Conservation (phyloP, 37 sponge, comb jelly and placozoan genomes). For the Beroe forskalii region DNA sequence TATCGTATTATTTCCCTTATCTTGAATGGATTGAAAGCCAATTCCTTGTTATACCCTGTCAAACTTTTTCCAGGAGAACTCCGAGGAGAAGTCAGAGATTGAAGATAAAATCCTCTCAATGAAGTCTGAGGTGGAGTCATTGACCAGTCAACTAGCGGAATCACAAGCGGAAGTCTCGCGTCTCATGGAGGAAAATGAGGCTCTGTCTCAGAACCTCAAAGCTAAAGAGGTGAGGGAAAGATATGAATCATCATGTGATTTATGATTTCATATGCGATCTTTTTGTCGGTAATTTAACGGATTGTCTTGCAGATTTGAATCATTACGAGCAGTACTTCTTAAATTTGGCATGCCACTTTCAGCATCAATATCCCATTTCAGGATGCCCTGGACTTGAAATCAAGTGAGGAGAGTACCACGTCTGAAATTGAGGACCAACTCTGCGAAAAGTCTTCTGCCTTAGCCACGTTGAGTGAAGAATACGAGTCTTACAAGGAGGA, state of each 20-base stretch:
- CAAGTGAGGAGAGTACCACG: no score
- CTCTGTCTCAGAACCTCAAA: not conserved
- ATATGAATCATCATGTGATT: not conserved
- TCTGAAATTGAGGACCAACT: no score
- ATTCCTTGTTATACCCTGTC: no score
- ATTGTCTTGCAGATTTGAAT: no score
- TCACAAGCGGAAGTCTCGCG: not conserved
- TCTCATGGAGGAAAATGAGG: not conserved
- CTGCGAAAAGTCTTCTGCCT: not conserved
- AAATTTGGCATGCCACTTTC: no score
- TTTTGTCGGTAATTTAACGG: no score
- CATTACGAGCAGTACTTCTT: no score
- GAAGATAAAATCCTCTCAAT: not conserved
- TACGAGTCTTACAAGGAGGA: not conserved
- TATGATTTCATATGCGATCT: no score
- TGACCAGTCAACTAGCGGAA: not conserved
- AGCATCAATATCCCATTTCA: not conserved
- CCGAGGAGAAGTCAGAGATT: not conserved
- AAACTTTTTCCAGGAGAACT: not conserved
- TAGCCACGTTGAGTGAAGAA: not conserved
- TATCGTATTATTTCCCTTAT: no score
- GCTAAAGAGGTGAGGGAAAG: not conserved
- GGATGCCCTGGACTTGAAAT: conserved; percentile 1
- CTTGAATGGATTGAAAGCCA: no score
- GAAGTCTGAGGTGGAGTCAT: not conserved